These are phyloP conservation scores for Chloroceryle aenea DNA, from an alignment of 2,113 vertebrate species.

Conservation along the genomic window DNA sequence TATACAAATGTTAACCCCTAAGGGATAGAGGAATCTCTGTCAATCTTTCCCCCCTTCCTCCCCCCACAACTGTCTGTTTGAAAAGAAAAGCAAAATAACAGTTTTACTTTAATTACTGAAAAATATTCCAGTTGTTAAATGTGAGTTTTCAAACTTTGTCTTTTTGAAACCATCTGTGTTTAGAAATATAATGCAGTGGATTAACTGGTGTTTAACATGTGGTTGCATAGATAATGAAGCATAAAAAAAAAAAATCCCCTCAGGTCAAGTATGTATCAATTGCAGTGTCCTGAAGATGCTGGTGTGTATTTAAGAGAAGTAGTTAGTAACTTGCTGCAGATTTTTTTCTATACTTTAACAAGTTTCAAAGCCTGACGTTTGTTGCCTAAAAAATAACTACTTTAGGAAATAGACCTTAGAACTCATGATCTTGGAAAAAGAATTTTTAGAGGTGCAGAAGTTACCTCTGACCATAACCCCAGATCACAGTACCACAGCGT, in stretches of 20 bases:
- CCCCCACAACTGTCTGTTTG: neutral
- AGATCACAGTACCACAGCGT: too few species aligned
- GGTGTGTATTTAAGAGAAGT: neutral
- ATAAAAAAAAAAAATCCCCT: neutral
- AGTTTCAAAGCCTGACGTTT: neutral
- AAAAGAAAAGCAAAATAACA: neutral
- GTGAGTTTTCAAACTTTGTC: neutral
- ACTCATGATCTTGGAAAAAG: neutral
- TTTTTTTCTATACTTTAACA: neutral
- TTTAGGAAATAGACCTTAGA: neutral
- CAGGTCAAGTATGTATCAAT: neutral
- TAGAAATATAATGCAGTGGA: neutral
- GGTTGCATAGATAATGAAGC: neutral
- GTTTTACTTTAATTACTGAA: neutral
- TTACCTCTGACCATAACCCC: neutral
- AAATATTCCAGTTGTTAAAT: neutral
- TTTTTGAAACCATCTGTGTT: neutral
- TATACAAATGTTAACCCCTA: conserved; percentile 59
- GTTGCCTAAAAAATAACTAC: neutral
- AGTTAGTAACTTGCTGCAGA: neutral
- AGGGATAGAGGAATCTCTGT: conserved; percentile 27
- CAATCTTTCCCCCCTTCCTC: neutral
- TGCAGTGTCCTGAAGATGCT: neutral
- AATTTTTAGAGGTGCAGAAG: neutral
- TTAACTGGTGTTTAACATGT: neutral